Percentiles rank a stretch among this genome's conserved stretches.
Conservation (phyloP, 2,888 invertebrate genomes). For the Mythimna albipuncta region DNA sequence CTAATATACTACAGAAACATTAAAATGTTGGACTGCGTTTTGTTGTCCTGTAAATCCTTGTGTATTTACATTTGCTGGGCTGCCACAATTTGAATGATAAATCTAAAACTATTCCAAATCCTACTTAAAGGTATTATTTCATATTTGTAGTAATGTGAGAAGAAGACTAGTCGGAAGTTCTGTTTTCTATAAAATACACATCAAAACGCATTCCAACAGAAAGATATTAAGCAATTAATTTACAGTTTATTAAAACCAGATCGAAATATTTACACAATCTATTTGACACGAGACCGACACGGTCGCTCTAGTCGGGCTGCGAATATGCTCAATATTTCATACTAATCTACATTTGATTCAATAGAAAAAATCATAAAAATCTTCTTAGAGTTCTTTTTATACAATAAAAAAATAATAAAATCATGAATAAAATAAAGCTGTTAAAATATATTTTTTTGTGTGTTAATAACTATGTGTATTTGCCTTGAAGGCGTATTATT, state of each 20-base stretch:
- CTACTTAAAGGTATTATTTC: slow-evolving; percentile 35
- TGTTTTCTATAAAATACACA: slow-evolving; percentile 54
- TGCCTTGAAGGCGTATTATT: slow-evolving; percentile 86
- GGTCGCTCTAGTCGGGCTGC: slow-evolving; percentile 66
- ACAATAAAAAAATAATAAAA: slow-evolving; percentile 83
- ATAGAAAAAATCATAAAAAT: slow-evolving; percentile 75
- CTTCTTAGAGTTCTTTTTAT: slow-evolving; percentile 72
- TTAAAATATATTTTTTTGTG: slow-evolving; percentile 74
- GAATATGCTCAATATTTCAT: slow-evolving; percentile 65
- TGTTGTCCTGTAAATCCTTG: slow-evolving; percentile 62
- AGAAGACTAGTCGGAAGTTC: slow-evolving; percentile 19
- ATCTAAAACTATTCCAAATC: slow-evolving; percentile 43
- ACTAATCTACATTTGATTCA: slow-evolving; percentile 76
- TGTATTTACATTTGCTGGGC: slow-evolving; percentile 56
- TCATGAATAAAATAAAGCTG: slow-evolving; percentile 79
- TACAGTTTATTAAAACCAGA: slow-evolving; percentile 82
- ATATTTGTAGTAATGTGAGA: slow-evolving; percentile 46
- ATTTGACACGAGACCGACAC: slow-evolving; percentile 70
- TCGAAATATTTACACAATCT: slow-evolving; percentile 83
- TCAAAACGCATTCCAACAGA: slow-evolving; percentile 77
- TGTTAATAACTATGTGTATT: slow-evolving; percentile 66
- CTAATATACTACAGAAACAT: slow-evolving; percentile 83
- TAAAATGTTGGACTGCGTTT: slow-evolving; percentile 74
- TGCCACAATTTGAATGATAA: slow-evolving; percentile 47
- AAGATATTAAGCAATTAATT: slow-evolving; percentile 77